Percentiles rank a stretch among this genome's conserved stretches.
Evolutionary conservation across 2,113 vertebrate genomes (phyloP).

Genomic region (Charadrius vociferus): DNA sequence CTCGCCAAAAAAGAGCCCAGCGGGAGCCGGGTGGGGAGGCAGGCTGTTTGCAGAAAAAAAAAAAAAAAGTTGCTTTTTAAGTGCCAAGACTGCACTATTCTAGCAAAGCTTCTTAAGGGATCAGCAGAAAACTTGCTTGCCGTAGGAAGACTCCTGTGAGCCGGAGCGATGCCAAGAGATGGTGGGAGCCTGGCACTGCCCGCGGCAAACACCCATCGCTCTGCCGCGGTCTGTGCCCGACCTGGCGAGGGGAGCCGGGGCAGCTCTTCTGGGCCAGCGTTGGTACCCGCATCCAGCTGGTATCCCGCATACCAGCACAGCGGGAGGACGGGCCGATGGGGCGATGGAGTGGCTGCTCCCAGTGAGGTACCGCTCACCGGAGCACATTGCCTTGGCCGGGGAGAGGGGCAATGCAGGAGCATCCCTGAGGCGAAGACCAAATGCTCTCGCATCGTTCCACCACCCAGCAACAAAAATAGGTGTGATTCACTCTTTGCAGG

Average conservation of each 20-base stretch:
- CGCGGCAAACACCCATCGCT: rapidly evolving
- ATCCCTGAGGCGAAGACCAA: rapidly evolving
- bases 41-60: not conserved
- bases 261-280: not conserved
- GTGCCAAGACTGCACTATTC: not conserved
- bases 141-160: not conserved
- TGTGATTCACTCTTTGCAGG: rapidly evolving
- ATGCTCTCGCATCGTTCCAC: rapidly evolving
- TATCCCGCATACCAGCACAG: too few species aligned
- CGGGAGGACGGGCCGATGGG: rapidly evolving
- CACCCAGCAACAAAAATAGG: rapidly evolving
- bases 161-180: not conserved
- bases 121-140: constrained; percentile 45
- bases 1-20: not conserved
- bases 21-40: not conserved
- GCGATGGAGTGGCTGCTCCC: not conserved
- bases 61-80: constrained; percentile 4
- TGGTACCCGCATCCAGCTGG: rapidly evolving
- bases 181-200: not conserved
- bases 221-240: rapidly evolving
- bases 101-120: not conserved
- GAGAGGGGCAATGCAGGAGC: rapidly evolving
- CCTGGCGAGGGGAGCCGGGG: not conserved
- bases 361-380: not conserved
- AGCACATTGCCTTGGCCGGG: rapidly evolving